Evolutionary conservation across 2,888 invertebrate species (phyloP).

Genomic region (Lymantria monacha): DNA sequence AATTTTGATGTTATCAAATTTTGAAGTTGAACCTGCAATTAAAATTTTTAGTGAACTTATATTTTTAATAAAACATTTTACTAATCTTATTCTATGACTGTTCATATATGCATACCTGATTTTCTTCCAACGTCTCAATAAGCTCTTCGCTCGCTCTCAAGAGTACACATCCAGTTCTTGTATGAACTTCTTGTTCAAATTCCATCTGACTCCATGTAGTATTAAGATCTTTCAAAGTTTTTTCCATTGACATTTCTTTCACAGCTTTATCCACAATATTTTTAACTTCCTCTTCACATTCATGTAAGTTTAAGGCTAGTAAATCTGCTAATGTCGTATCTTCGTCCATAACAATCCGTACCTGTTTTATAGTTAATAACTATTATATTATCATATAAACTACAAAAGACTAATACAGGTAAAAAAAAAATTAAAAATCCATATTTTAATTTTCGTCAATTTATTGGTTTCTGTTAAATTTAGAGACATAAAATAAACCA

Average conservation of each 20-base stretch:
- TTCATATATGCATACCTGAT: conserved; percentile 93
- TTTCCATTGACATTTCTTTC: conserved; percentile 99
- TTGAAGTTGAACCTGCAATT: conserved; percentile 91
- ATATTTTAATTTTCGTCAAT: background rate
- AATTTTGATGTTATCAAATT: conserved; percentile 98
- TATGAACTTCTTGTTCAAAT: conserved; percentile 94
- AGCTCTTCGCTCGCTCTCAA: conserved; percentile 96
- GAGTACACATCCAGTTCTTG: conserved; percentile 92
- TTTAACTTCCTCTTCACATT: conserved; percentile 98
- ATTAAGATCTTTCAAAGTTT: conserved; percentile 93
- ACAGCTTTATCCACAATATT: conserved; percentile 99
- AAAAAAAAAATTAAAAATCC: background rate
- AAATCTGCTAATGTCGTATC: conserved; percentile 96
- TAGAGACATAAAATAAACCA: background rate
- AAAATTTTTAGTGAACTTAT: background rate
- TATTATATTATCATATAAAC: background rate
- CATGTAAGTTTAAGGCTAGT: conserved; percentile 94
- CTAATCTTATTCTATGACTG: too few species aligned
- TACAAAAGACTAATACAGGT: background rate
- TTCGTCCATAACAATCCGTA: conserved; percentile 96
- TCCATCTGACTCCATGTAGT: conserved; percentile 96
- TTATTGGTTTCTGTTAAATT: background rate
- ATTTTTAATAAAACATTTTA: background rate
- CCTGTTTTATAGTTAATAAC: conserved; percentile 81
- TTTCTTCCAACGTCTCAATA: conserved; percentile 98